Percentiles rank a stretch among this genome's conserved stretches.
These are phyloP conservation scores for Habropoda laboriosa DNA, from an alignment of 1,140 invertebrate species.

Conservation along the genomic window DNA sequence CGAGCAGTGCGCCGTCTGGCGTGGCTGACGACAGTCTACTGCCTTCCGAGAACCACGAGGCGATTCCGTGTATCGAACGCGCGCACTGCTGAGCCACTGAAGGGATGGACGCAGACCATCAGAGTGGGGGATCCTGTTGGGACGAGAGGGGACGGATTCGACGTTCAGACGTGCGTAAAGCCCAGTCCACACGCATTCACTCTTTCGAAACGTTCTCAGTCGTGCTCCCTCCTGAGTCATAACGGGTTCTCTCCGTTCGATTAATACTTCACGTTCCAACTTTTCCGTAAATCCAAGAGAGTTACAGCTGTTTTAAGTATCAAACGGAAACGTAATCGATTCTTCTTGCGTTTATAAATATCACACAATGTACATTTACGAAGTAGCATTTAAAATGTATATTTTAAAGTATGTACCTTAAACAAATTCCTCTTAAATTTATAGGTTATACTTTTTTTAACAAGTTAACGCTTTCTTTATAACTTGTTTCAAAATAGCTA, in stretches of 20 bases:
- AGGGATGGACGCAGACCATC: constrained; percentile 55
- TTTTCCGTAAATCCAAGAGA: background rate
- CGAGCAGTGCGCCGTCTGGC: constrained; percentile 80
- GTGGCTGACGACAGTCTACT: constrained; percentile 81
- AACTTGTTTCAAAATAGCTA: too few relatives aligned
- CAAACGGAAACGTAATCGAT: background rate
- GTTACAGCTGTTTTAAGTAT: background rate
- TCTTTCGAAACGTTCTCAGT: background rate
- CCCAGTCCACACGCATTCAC: background rate
- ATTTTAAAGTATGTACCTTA: background rate
- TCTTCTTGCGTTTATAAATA: background rate
- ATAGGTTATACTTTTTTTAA: too few relatives aligned
- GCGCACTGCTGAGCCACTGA: constrained; percentile 69
- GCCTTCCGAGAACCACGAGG: constrained; percentile 81
- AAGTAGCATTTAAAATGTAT: too few relatives aligned
- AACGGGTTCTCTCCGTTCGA: constrained; percentile 10
- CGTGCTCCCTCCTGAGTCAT: background rate
- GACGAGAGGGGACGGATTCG: constrained; percentile 50
- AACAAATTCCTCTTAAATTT: too few relatives aligned
- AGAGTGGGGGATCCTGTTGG: constrained; percentile 33
- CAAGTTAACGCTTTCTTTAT: too few relatives aligned
- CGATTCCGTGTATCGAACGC: constrained; percentile 81
- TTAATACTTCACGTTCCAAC: background rate
- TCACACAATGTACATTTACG: background rate
- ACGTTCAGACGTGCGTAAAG: constrained; percentile 48